Base-by-base conservation (phyloP, 2,888 invertebrate species). In the Sympetrum striolatum region DNA sequence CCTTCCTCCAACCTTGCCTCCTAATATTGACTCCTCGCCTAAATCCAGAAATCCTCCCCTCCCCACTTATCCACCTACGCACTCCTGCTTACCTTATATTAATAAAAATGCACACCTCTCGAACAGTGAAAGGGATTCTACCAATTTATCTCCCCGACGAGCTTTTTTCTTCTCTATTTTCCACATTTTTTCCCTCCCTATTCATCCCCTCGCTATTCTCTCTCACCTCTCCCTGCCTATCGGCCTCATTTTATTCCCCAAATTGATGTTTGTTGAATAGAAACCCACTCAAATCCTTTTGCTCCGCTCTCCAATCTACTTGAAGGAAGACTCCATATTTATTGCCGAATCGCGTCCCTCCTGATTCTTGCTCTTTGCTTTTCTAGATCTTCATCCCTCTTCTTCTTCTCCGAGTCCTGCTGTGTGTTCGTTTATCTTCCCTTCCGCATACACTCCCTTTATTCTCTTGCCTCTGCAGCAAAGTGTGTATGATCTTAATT, bases 191-290 rank as follows among this genome's bases (percentile, higher is more conserved):
- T n/a, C 44, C n/a, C 81, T 6, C 39, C n/a, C 39, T 81, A 18
- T 39, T 39, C 10, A 15, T n/a, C 81, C 39, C 22, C 15, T 18
- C 35, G 25, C 58, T n/a, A 31, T 35, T n/a, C n/a, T 37, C n/a
- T n/a, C 39, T 44, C 18, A 12, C 10, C 60, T 58, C 53, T 15
- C 35, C 58, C 58, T 37, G 14, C 86, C 60, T n/a, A 35, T 60
- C 60, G 15, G 58, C n/a, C 35, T 86, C 86, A 86, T 86, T 60
- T 64, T 86, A 86, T 86, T 86, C 60, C 58, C 60, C 86, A 86
- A 86, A 86, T 86, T 86, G 86, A 86, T 86, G 86, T 86, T 86
- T 86, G 86, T 86, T 86, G 86, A 86, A 86, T 86, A 86, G 86
- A 86, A 86, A 35, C 86, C 86, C 86, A 86, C 86, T 86, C 86